Evolutionary conservation across 1,140 invertebrate genomes (phyloP), one percentile per base, ranked within the genome.

Genomic region (Cephus cinctus): DNA sequence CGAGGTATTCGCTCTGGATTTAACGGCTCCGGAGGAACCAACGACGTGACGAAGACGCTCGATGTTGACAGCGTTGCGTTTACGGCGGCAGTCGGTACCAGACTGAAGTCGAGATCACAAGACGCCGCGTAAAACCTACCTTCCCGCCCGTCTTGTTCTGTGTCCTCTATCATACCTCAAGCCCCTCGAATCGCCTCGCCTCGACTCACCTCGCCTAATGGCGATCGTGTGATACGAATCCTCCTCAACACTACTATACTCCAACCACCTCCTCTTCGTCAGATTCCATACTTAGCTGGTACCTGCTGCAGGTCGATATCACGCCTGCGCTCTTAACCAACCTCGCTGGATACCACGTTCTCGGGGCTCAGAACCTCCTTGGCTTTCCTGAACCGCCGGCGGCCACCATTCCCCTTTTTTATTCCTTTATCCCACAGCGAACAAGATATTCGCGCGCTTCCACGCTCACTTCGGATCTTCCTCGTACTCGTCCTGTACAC

Each of bases 311-410:
- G 39, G 39, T 41, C 39, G 39, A 41, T 41, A 41, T 19, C 39
- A 15, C 39, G 39, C 39, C 39, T 41, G 39, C 39, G 39, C 18
- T 15, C 39, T 41, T n/a, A n/a, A n/a, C n/a, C n/a, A n/a, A n/a
- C n/a, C n/a, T n/a, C n/a, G n/a, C n/a, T n/a, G n/a, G n/a, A n/a
- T n/a, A n/a, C n/a, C n/a, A n/a, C n/a, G n/a, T n/a, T n/a, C n/a
- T n/a, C n/a, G n/a, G n/a, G n/a, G n/a, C n/a, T n/a, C n/a, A n/a
- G n/a, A n/a, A n/a, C n/a, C n/a, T n/a, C n/a, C n/a, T n/a, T n/a
- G n/a, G n/a, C n/a, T n/a, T n/a, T n/a, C n/a, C n/a, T n/a, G n/a
- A n/a, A n/a, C n/a, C n/a, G n/a, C n/a, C n/a, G n/a, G n/a, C n/a
- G n/a, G n/a, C n/a, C n/a, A n/a, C n/a, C n/a, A n/a, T n/a, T n/a